Evolutionary conservation across 2,888 invertebrate species (phyloP), one percentile per base, ranked within the genome.

Genomic region (Acanthosepion pharaonis): DNA sequence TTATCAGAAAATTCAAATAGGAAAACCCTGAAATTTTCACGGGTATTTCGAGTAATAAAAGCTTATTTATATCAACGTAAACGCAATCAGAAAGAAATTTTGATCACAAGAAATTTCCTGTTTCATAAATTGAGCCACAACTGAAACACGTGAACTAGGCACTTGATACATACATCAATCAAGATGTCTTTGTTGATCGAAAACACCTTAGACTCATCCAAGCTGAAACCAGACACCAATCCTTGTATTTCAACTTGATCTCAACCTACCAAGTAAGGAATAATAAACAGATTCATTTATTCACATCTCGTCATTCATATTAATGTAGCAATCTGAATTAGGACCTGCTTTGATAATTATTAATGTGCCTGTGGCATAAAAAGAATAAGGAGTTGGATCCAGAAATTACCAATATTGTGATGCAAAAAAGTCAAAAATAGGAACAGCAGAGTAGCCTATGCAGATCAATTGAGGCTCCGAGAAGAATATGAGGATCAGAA

Each of bases 221-320:
- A 78, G 78, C 78, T 33, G 78, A 78, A 78, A 78, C n/a, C 33
- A 33, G 11, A n/a, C 78, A 11, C 78, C 78, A 78, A n/a, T 78
- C 33, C 33, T n/a, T n/a, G 78, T 78, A 11, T 33, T 78, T 33
- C 78, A 15, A 78, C n/a, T 78, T n/a, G n/a, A 78, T 11, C 78
- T n/a, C 33, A n/a, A 78, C 78, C 78, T n/a, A 78, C 78, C 9
- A 78, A 78, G n/a, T 42, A 42, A 33, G 78, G 78, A 78, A 78
- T 78, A 78, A 33, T 78, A 78, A 1, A n/a, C n/a, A n/a, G 78
- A 18, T n/a, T 78, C 78, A 4, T 15, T 78, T 20, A n/a, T n/a
- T 78, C n/a, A n/a, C 78, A 78, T n/a, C 78, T 78, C 33, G 78
- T 78, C 78, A 78, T 78, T n/a, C 78, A 78, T 78, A 78, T 78